Percentiles rank a stretch among this genome's conserved stretches.
These are phyloP conservation scores for Istiophorus platypterus DNA, from an alignment of 2,113 vertebrate genomes.

Conservation along the genomic window DNA sequence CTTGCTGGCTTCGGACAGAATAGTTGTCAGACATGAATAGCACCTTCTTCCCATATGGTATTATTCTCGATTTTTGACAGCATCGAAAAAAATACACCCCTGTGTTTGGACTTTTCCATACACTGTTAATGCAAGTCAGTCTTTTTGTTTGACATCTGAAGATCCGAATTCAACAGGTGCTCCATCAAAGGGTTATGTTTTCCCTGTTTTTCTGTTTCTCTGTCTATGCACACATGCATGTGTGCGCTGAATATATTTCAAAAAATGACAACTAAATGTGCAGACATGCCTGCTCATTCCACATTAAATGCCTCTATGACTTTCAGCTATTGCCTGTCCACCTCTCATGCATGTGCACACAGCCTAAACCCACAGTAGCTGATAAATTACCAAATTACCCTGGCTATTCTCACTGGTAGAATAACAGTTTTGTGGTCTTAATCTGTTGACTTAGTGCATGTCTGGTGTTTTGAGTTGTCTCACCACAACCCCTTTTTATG, in stretches of 20 bases:
- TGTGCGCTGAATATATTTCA: slow-evolving; percentile 30
- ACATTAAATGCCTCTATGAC: slow-evolving; percentile 72
- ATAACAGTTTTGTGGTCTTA: slow-evolving; percentile 65
- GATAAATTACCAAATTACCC: slow-evolving; percentile 58
- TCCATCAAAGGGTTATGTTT: slow-evolving; percentile 54
- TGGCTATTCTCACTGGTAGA: slow-evolving; percentile 34
- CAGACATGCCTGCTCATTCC: slow-evolving; percentile 74
- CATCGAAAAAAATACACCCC: slow-evolving; percentile 28
- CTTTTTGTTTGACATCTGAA: slow-evolving; percentile 47
- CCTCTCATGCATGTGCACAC: slow-evolving; percentile 54
- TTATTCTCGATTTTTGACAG: slow-evolving; percentile 40
- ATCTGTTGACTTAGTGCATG: slow-evolving; percentile 68
- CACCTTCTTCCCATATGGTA: slow-evolving; percentile 38
- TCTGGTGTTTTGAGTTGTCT: slow-evolving; percentile 59
- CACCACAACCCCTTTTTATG: slow-evolving; percentile 24
- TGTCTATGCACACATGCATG: slow-evolving; percentile 14
- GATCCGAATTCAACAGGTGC: slow-evolving; percentile 66
- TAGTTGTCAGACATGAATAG: slow-evolving; percentile 33
- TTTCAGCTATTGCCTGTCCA: slow-evolving; percentile 59
- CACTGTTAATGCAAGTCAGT: slow-evolving; percentile 37
- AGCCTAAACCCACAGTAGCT: slow-evolving; percentile 59
- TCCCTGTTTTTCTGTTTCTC: slow-evolving; percentile 32
- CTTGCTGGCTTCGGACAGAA: slow-evolving; percentile 25
- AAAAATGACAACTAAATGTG: slow-evolving; percentile 58
- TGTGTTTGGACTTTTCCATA: slow-evolving; percentile 48